Evolutionary conservation across 2,113 vertebrate genomes (phyloP).

Genomic region (Orcinus orca): DNA sequence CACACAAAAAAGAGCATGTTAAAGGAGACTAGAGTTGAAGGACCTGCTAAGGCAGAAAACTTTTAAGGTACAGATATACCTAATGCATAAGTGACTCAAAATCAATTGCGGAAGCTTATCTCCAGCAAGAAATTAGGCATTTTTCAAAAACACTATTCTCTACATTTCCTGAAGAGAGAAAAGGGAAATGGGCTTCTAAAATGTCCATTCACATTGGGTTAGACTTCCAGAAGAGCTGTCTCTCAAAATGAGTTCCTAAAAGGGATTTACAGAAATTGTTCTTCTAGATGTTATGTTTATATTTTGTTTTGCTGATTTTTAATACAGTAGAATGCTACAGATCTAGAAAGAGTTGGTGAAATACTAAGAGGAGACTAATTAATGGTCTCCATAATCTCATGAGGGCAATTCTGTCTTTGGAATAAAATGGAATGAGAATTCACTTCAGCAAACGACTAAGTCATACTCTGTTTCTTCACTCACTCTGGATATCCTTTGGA

Average conservation of each 20-base stretch:
- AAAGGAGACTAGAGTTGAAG: neutral
- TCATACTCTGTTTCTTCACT: neutral
- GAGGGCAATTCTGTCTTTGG: conserved; percentile 11
- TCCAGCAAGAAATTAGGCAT: neutral
- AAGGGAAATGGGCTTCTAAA: conserved; percentile 6
- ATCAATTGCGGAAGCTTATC: neutral
- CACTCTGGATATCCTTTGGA: neutral
- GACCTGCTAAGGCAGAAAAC: neutral
- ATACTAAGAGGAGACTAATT: neutral
- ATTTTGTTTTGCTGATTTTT: conserved; percentile 16
- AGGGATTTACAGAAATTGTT: conserved; percentile 29
- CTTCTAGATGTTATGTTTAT: conserved; percentile 24
- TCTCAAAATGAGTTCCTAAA: conserved; percentile 21
- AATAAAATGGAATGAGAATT: conserved; percentile 12
- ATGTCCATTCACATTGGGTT: neutral
- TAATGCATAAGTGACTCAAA: neutral
- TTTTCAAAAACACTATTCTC: conserved; percentile 29
- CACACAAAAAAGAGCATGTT: neutral
- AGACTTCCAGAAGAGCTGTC: conserved; percentile 24
- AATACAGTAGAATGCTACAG: neutral
- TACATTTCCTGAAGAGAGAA: conserved; percentile 34
- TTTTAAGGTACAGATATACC: neutral
- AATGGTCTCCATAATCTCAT: neutral
- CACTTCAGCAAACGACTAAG: neutral
- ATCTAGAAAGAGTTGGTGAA: neutral